A percentile compares a stretch with the other conserved stretches of the same genome.
Evolutionary conservation across 1,140 invertebrate species (phyloP).

Genomic region (Drosophila nigrodunni): DNA sequence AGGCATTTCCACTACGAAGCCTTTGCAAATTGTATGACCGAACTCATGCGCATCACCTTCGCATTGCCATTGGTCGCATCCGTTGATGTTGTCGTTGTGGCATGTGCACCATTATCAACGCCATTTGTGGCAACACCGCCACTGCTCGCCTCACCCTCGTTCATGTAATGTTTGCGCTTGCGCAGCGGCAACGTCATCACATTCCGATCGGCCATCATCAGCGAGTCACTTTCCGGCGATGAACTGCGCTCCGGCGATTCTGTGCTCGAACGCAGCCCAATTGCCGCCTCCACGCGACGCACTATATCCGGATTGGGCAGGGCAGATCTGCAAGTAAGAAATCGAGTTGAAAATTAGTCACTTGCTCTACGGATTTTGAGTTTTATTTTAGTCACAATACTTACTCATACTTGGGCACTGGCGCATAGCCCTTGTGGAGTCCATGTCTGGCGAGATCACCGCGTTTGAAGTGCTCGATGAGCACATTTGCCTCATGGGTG

Average conservation of each 20-base stretch:
- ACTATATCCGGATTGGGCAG: slow-evolving; percentile 88
- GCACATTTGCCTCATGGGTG: slow-evolving; percentile 70
- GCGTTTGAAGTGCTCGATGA: slow-evolving; percentile 81
- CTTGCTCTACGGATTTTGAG: neutral
- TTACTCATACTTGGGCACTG: slow-evolving; percentile 81
- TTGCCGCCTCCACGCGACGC: slow-evolving; percentile 89
- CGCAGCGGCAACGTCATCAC: slow-evolving; percentile 90
- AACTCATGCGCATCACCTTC: slow-evolving; percentile 88
- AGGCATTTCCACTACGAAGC: slow-evolving; percentile 86
- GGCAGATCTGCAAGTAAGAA: slow-evolving; percentile 69
- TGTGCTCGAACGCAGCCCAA: slow-evolving; percentile 87
- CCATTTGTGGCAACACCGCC: slow-evolving; percentile 1
- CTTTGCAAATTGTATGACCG: slow-evolving; percentile 92
- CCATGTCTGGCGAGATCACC: slow-evolving; percentile 73
- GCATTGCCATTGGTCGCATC: slow-evolving; percentile 34
- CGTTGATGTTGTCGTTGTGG: neutral
- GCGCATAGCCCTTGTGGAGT: slow-evolving; percentile 76
- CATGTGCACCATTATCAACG: neutral
- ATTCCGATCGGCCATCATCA: slow-evolving; percentile 86
- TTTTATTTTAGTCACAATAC: slow-evolving; percentile 24
- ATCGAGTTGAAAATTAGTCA: slow-evolving; percentile 10
- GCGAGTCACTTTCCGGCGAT: slow-evolving; percentile 87
- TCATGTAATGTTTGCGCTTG: slow-evolving; percentile 92
- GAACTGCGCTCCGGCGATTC: slow-evolving; percentile 86
- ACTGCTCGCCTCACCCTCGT: slow-evolving; percentile 86